Percentiles rank a stretch among this genome's conserved stretches.
phyloP scores from a whole-genome alignment of 2,797 vertebrate genomes.

The Halcyon leucocephala region DNA sequence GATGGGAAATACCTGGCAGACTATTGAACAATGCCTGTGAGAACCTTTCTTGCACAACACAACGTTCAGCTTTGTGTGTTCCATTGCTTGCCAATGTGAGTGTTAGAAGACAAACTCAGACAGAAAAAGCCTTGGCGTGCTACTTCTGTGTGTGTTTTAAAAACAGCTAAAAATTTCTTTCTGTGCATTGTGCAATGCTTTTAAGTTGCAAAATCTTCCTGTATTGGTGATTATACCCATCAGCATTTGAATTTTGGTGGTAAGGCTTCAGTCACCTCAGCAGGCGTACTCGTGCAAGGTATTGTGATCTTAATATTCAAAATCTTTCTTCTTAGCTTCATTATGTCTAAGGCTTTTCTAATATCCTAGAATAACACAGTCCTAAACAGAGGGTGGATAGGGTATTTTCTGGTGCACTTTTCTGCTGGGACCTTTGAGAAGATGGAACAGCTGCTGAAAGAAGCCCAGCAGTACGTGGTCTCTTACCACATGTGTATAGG shows the following conservation, averaged over 20 bases:
- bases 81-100: not conserved
- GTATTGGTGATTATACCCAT: not conserved
- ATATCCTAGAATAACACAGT: not conserved
- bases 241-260: not conserved
- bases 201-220: not conserved
- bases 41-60: not conserved
- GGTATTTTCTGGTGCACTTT: not conserved
- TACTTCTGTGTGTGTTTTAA: not conserved
- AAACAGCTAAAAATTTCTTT: not conserved
- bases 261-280: not conserved
- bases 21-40: not conserved
- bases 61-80: not conserved
- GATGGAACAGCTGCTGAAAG: not conserved
- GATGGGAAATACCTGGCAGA: not conserved
- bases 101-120: not conserved
- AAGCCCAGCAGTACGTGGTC: not conserved
- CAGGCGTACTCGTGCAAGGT: not conserved
- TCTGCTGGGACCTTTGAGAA: not conserved
- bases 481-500: accelerated
- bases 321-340: not conserved
- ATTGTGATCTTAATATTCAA: not conserved
- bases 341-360: not conserved
- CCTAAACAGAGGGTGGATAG: not conserved
- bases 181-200: not conserved
- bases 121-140: not conserved